Evolutionary conservation across 2,888 invertebrate species (phyloP).

Genomic region (Trissolcus japonicus): DNA sequence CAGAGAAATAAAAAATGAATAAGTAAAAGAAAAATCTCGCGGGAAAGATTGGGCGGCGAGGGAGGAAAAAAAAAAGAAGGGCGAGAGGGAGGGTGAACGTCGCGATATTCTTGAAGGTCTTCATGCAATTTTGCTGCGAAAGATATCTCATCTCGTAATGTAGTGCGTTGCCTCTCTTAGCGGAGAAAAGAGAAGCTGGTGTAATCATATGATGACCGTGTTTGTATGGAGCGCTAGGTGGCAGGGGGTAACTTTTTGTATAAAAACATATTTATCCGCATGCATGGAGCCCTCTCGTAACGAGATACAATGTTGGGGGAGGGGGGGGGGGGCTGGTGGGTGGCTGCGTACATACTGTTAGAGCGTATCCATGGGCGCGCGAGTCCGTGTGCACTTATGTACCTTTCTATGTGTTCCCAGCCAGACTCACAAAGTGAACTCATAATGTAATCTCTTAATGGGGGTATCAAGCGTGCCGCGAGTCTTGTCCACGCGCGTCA

Average conservation of each 20-base stretch:
- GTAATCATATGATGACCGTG: slow-evolving; percentile 68
- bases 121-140: slow-evolving; percentile 64
- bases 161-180: slow-evolving; percentile 61
- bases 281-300: slow-evolving; percentile 63
- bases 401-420: slow-evolving; percentile 28
- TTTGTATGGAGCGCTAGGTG: slow-evolving; percentile 59
- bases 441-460: slow-evolving; percentile 72
- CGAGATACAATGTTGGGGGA: slow-evolving; percentile 62
- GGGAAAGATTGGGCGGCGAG: slow-evolving; percentile 2
- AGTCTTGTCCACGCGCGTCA: slow-evolving; percentile 25
- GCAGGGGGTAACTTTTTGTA: slow-evolving; percentile 63
- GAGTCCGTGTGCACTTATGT: slow-evolving; percentile 30
- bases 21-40: not conserved
- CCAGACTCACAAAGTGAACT: slow-evolving; percentile 66
- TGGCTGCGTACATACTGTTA: slow-evolving; percentile 60
- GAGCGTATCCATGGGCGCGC: slow-evolving; percentile 48
- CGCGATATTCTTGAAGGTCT: slow-evolving; percentile 65
- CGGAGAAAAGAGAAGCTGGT: slow-evolving; percentile 58
- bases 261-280: slow-evolving; percentile 66
- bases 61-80: slow-evolving; percentile 42
- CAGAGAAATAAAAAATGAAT: too few species aligned
- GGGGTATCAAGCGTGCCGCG: slow-evolving; percentile 64
- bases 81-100: slow-evolving; percentile 61
- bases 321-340: slow-evolving; percentile 37
- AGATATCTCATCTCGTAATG: slow-evolving; percentile 71